A percentile compares a stretch with the other conserved stretches of the same genome.
phyloP scores from a whole-genome alignment of 2,113 vertebrate genomes.

The Callorhinus ursinus region DNA sequence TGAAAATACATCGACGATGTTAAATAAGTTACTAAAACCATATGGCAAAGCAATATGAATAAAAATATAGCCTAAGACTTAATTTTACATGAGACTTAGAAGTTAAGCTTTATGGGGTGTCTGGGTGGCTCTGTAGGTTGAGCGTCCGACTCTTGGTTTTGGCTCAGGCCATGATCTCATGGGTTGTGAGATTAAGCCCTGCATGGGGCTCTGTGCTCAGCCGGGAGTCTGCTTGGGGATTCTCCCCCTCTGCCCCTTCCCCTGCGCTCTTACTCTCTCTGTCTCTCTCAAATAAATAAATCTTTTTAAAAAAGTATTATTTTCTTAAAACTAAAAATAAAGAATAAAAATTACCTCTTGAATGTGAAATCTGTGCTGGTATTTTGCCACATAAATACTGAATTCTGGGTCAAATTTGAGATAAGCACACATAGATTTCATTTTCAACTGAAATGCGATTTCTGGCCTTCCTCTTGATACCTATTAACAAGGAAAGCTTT shows the following conservation, averaged over 20 bases:
- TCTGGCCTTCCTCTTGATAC: not conserved
- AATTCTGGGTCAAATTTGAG: conserved; percentile 8
- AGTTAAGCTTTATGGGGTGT: not conserved
- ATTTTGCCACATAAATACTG: conserved; percentile 9
- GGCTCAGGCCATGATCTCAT: not conserved
- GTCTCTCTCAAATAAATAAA: too few relatives aligned
- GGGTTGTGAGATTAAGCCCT: not conserved
- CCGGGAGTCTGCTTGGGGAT: not conserved
- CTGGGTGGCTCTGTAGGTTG: not conserved
- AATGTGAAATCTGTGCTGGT: not conserved
- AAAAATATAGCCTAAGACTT: conserved; percentile 9
- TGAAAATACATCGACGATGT: conserved; percentile 9
- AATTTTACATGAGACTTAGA: conserved; percentile 22
- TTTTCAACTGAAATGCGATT: conserved; percentile 1
- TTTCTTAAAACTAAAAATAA: not conserved
- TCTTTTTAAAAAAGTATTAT: not conserved
- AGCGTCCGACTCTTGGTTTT: not conserved
- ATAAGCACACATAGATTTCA: not conserved
- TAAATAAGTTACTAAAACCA: conserved; percentile 23
- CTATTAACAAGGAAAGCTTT: conserved; percentile 5
- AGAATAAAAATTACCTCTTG: conserved; percentile 35
- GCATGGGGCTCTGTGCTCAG: not conserved
- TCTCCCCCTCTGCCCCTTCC: too few relatives aligned
- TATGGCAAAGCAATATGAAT: conserved; percentile 34
- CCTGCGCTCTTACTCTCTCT: too few relatives aligned